Evolutionary conservation across 2,888 invertebrate species (phyloP).

Genomic region (Euclidia mi): DNA sequence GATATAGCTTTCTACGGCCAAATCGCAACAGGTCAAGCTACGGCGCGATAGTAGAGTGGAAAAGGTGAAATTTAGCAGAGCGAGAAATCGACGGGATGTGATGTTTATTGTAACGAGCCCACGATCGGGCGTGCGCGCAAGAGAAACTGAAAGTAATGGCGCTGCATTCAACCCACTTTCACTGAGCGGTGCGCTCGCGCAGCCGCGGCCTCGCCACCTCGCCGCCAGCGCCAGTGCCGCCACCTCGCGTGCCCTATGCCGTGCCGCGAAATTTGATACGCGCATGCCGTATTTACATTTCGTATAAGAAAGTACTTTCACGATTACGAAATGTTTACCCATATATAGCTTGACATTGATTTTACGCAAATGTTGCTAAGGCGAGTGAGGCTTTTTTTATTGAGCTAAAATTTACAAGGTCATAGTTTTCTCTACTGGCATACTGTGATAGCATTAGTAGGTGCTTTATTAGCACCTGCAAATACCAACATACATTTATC

Average conservation of each 20-base stretch:
- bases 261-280: slow-evolving; percentile 42
- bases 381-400: slow-evolving; percentile 8
- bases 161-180: slow-evolving; percentile 89
- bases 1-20: slow-evolving; percentile 78
- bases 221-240: slow-evolving; percentile 36
- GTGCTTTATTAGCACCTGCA: too few relatives aligned
- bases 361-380: slow-evolving; percentile 23
- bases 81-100: slow-evolving; percentile 89
- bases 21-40: slow-evolving; percentile 76
- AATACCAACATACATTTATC: too few relatives aligned
- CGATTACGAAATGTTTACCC: slow-evolving; percentile 56
- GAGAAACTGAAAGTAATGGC: slow-evolving; percentile 89
- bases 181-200: slow-evolving; percentile 78
- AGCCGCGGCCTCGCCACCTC: slow-evolving; percentile 45
- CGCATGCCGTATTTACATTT: slow-evolving; percentile 43
- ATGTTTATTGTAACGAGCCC: slow-evolving; percentile 88
- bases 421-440: too few relatives aligned
- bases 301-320: slow-evolving; percentile 56
- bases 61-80: slow-evolving; percentile 89
- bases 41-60: slow-evolving; percentile 80
- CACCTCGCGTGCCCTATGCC: slow-evolving; percentile 57
- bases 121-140: slow-evolving; percentile 84
- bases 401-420: too few relatives aligned
- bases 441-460: too few relatives aligned
- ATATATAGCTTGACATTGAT: slow-evolving; percentile 39